Percentiles rank a stretch among this genome's conserved stretches.
Conservation (phyloP, 1,140 invertebrate species). For the Drosophila sp. region DNA sequence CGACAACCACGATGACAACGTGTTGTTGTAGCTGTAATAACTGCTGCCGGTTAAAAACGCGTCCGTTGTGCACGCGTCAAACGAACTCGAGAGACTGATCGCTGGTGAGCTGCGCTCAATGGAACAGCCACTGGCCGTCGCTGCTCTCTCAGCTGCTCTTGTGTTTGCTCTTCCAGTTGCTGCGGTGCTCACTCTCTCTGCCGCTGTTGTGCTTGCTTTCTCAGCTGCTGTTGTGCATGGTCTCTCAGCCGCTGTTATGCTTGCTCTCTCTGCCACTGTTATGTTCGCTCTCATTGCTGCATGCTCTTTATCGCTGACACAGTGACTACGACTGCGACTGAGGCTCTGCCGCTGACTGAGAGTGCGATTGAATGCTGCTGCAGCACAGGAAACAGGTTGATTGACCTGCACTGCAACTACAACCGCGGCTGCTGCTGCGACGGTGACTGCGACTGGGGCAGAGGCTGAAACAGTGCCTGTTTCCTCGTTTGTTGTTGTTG, state of each 20-base stretch:
- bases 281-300: not conserved
- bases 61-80: constrained; percentile 54
- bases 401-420: constrained; percentile 73
- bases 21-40: constrained; percentile 13
- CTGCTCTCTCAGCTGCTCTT: not conserved
- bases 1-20: constrained; percentile 40
- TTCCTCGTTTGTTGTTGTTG: constrained; percentile 53
- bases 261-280: constrained; percentile 17
- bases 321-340: constrained; percentile 26
- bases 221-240: constrained; percentile 31
- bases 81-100: constrained; percentile 78
- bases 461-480: constrained; percentile 37
- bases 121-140: constrained; percentile 16
- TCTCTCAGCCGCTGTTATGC: constrained; percentile 10
- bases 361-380: constrained; percentile 31
- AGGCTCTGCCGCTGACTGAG: constrained; percentile 19
- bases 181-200: constrained; percentile 15
- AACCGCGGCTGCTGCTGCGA: constrained; percentile 11
- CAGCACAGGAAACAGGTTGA: constrained; percentile 80
- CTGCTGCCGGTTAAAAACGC: constrained; percentile 21
- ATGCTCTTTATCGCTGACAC: constrained; percentile 27
- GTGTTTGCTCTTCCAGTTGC: not conserved
- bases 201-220: constrained; percentile 17
- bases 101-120: constrained; percentile 42
- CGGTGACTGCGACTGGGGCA: constrained; percentile 6